These are phyloP conservation scores for Halictus ligatus DNA, from an alignment of 2,888 invertebrate species.

Conservation along the genomic window DNA sequence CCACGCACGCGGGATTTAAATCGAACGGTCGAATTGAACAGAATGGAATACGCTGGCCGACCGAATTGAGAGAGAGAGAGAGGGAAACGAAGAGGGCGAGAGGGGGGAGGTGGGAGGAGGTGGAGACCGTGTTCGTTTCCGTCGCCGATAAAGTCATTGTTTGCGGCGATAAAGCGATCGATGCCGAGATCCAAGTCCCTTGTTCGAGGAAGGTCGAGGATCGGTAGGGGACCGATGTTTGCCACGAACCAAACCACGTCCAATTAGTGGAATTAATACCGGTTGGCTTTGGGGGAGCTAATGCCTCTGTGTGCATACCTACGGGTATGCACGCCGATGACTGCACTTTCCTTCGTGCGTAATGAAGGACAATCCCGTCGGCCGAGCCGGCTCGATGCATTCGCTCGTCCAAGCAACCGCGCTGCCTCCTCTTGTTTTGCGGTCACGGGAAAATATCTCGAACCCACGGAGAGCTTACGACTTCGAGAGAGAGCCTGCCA, in stretches of 20 bases:
- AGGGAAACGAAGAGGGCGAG: neutral
- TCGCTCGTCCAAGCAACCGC: constrained; percentile 65
- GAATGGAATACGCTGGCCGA: neutral
- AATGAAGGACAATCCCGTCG: constrained; percentile 77
- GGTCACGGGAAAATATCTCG: constrained; percentile 59
- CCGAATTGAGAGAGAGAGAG: neutral
- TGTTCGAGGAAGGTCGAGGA: constrained; percentile 63
- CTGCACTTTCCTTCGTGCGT: constrained; percentile 80
- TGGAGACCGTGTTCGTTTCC: neutral
- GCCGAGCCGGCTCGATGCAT: constrained; percentile 63
- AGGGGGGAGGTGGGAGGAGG: neutral
- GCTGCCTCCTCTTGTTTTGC: constrained; percentile 63
- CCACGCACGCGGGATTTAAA: neutral
- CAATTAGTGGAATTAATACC: constrained; percentile 83
- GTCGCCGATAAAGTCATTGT: constrained; percentile 45
- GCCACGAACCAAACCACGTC: constrained; percentile 81
- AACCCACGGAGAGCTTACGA: constrained; percentile 45
- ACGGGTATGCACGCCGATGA: constrained; percentile 77
- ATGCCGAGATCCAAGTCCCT: constrained; percentile 76
- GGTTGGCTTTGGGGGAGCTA: constrained; percentile 80
- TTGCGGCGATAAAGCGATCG: constrained; percentile 69
- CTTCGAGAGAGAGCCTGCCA: constrained; percentile 11
- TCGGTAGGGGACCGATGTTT: constrained; percentile 77
- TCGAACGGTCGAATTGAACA: neutral
- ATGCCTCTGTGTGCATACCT: constrained; percentile 77